Conservation (phyloP, 1,140 invertebrate species). For the Ephestia elutella region DNA sequence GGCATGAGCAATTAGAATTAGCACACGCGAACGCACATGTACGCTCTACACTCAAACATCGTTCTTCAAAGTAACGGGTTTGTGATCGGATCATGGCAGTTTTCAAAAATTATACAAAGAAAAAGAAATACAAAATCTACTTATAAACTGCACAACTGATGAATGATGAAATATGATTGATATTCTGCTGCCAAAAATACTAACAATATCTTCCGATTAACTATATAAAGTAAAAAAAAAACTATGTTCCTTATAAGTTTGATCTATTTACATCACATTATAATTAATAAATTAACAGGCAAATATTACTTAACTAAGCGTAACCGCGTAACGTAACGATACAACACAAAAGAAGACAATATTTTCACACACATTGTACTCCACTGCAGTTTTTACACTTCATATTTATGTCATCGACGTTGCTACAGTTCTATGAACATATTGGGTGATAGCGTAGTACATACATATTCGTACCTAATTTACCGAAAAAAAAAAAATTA, state of each 20-base stretch:
- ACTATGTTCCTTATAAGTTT: not conserved
- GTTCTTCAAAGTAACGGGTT: not conserved
- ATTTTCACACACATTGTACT: not conserved
- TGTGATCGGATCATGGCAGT: not conserved
- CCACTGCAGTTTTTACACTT: not conserved
- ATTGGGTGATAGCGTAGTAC: not conserved
- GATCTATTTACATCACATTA: not conserved
- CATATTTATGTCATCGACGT: not conserved
- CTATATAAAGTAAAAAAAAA: not conserved
- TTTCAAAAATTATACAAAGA: not conserved
- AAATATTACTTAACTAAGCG: not conserved
- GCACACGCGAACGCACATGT: conserved; percentile 30
- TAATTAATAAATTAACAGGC: not conserved
- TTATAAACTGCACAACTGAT: not conserved
- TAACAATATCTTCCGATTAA: no score
- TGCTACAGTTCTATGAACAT: not conserved
- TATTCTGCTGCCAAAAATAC: no score
- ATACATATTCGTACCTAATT: no score
- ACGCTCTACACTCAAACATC: conserved; percentile 15
- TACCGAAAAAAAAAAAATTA: not conserved
- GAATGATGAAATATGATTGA: no score
- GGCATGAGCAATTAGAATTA: conserved; percentile 38
- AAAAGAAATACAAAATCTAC: not conserved
- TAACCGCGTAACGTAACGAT: not conserved
- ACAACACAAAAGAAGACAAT: not conserved